phyloP scores from a whole-genome alignment of 2,113 vertebrate genomes.

The Regulus satrapa region DNA sequence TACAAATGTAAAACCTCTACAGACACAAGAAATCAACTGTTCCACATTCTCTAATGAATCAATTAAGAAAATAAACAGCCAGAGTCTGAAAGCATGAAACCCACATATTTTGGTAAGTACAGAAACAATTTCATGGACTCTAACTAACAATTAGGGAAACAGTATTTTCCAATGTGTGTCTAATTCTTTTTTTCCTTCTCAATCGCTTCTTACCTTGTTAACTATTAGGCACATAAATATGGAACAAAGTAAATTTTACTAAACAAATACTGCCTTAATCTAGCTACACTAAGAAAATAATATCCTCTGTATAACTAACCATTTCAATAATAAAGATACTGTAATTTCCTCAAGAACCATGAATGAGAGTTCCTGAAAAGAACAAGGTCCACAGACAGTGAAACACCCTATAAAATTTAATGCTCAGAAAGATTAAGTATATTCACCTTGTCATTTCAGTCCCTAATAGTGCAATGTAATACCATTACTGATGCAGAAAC shows the following conservation, averaged over 20 bases:
- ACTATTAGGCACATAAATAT: not conserved
- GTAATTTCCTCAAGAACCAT: not conserved
- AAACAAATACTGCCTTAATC: not conserved
- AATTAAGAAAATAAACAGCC: not conserved
- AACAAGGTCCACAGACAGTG: not conserved
- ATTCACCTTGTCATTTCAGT: not conserved
- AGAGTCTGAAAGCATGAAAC: not conserved
- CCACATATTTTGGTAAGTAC: not conserved
- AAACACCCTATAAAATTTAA: not conserved
- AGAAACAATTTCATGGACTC: not conserved
- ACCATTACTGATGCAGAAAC: not conserved
- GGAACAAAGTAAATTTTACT: not conserved
- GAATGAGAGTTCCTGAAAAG: not conserved
- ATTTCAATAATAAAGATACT: not conserved
- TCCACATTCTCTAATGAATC: not conserved
- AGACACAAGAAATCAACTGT: not conserved
- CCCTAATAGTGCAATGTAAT: not conserved
- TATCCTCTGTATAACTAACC: not conserved
- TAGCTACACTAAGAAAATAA: not conserved
- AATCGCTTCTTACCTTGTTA: not conserved
- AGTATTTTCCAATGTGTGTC: not conserved
- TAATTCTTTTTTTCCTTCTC: not conserved
- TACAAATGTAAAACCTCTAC: not conserved
- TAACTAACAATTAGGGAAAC: not conserved
- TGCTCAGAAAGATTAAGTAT: not conserved